Conservation (phyloP, 2,797 vertebrate genomes). For the Peromyscus nudipes region DNA sequence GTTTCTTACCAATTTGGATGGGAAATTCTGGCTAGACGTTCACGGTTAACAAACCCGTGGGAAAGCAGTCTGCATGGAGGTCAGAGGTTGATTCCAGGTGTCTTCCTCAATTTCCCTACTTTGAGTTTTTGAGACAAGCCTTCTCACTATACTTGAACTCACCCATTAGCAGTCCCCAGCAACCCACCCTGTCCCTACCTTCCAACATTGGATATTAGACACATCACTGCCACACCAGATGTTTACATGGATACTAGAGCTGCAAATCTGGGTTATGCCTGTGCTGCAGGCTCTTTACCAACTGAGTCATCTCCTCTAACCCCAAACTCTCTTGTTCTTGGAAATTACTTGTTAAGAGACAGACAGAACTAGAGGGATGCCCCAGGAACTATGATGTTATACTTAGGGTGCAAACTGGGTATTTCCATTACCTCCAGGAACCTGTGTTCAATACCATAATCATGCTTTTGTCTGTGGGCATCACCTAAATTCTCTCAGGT, state of each 20-base stretch:
- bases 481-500: background rate
- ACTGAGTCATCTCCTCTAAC: background rate
- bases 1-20: constrained; percentile 24
- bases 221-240: background rate
- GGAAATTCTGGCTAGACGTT: background rate
- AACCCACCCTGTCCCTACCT: background rate
- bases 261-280: background rate
- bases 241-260: background rate
- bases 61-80: background rate
- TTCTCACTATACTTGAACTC: background rate
- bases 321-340: background rate
- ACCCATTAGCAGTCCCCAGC: too few species aligned
- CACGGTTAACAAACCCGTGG: background rate
- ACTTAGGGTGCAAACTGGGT: background rate
- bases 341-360: background rate
- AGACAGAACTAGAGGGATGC: background rate
- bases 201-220: background rate
- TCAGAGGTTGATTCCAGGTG: background rate
- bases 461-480: background rate
- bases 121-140: background rate
- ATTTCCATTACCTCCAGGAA: background rate
- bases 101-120: background rate
- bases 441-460: background rate
- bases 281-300: background rate
- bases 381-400: background rate